A percentile compares a stretch with the other conserved stretches of the same genome.
Conservation (phyloP, 2,113 vertebrate genomes). For the Haemorhous mexicanus region DNA sequence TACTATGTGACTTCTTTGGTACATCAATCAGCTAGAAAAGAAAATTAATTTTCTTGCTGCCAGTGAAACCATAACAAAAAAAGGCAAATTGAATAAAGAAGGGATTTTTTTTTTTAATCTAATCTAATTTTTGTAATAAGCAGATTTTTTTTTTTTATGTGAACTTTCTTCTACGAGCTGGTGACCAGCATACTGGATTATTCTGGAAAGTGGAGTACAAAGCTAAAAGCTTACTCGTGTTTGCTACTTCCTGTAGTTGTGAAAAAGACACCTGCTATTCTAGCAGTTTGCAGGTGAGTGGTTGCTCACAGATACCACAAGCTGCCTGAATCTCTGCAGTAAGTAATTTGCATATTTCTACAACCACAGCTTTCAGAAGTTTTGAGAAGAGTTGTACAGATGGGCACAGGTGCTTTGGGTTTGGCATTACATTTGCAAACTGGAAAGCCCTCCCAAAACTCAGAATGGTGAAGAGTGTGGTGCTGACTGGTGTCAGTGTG, state of each 20-base stretch:
- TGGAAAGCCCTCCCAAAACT: not conserved
- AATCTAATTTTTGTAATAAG: not conserved
- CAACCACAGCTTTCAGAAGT: not conserved
- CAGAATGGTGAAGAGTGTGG: not conserved
- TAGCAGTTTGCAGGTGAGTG: not conserved
- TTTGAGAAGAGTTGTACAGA: too few relatives aligned
- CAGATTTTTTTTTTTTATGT: not conserved
- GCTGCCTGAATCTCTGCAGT: not conserved
- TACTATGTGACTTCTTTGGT: not conserved
- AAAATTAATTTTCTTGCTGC: not conserved
- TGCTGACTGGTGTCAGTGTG: fast-evolving
- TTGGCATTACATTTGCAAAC: fast-evolving
- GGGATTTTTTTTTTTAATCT: not conserved
- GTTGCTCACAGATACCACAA: not conserved
- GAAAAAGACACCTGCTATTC: not conserved
- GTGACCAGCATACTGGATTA: not conserved
- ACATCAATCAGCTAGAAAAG: not conserved
- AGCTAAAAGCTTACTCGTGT: not conserved
- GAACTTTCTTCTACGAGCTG: not conserved
- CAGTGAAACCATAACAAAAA: not conserved
- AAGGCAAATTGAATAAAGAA: not conserved
- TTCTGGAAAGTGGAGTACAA: not conserved
- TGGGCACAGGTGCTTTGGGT: not conserved
- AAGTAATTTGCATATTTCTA: not conserved
- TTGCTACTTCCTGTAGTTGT: not conserved